phyloP scores from a whole-genome alignment of 2,113 vertebrate species.

The Ifrita kowaldi region DNA sequence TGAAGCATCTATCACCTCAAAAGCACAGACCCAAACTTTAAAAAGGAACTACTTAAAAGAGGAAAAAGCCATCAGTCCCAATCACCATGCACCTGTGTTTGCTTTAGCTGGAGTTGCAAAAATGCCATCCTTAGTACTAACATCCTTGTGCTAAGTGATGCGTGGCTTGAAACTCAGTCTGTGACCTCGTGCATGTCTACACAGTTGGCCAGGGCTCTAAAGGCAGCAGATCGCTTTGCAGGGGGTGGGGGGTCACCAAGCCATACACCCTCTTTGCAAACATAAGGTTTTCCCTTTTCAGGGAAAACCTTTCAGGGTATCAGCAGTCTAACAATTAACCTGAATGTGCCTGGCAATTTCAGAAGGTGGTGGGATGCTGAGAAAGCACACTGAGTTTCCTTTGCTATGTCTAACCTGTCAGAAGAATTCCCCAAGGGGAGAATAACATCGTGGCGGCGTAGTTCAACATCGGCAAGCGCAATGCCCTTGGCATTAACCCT shows the following conservation, averaged over 20 bases:
- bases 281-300: background rate
- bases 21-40: background rate
- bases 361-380: background rate
- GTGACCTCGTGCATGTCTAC: fast-evolving
- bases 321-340: background rate
- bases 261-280: background rate
- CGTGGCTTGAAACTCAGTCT: background rate
- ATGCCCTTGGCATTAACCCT: background rate
- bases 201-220: background rate
- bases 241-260: background rate
- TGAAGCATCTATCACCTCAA: background rate
- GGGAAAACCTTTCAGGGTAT: too few relatives aligned
- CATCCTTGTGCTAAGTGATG: background rate
- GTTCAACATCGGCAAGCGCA: background rate
- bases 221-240: background rate
- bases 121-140: background rate
- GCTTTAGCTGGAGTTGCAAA: background rate
- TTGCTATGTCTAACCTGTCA: background rate
- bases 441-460: background rate
- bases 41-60: background rate
- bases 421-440: background rate
- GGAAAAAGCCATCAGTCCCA: background rate
- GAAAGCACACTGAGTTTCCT: background rate
- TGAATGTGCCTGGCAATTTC: background rate
- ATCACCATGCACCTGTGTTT: background rate